These are phyloP conservation scores for Epinotia nisella DNA, from an alignment of 2,888 invertebrate genomes.

Conservation along the genomic window DNA sequence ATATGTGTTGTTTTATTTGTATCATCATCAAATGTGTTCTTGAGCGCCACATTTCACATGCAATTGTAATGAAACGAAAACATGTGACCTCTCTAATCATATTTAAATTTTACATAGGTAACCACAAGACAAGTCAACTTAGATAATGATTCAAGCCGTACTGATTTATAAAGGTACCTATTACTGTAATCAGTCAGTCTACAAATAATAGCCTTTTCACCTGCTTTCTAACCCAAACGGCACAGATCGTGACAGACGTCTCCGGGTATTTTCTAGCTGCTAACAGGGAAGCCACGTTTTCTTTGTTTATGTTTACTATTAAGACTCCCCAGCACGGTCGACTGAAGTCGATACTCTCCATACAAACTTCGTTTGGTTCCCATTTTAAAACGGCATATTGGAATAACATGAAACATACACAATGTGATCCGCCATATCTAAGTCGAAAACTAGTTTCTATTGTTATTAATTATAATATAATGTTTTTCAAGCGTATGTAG, in stretches of 20 bases:
- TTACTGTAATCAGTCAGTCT: constrained; percentile 34
- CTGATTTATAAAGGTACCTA: constrained; percentile 37
- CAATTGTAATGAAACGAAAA: not conserved
- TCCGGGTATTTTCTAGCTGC: constrained; percentile 48
- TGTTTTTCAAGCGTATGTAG: too few relatives aligned
- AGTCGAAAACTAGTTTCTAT: not conserved
- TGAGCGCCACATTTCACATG: too few relatives aligned
- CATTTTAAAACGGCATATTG: too few relatives aligned
- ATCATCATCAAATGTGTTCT: not conserved
- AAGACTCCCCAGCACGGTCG: too few relatives aligned
- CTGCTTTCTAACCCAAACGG: constrained; percentile 53
- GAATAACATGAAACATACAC: too few relatives aligned
- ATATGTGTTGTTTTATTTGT: too few relatives aligned
- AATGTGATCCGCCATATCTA: too few relatives aligned
- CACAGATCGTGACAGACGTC: constrained; percentile 52
- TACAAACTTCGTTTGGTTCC: too few relatives aligned
- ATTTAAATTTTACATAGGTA: not conserved
- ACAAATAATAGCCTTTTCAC: constrained; percentile 56
- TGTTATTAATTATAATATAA: too few relatives aligned
- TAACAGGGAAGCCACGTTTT: constrained; percentile 49
- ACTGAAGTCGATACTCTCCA: too few relatives aligned
- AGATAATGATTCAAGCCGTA: not conserved
- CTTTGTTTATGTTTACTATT: constrained; percentile 24
- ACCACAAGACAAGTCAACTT: not conserved
- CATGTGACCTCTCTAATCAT: not conserved